Percentiles rank a stretch among this genome's conserved stretches.
phyloP scores from a whole-genome alignment of 1,140 invertebrate genomes.

The Drosophila chauvacae region DNA sequence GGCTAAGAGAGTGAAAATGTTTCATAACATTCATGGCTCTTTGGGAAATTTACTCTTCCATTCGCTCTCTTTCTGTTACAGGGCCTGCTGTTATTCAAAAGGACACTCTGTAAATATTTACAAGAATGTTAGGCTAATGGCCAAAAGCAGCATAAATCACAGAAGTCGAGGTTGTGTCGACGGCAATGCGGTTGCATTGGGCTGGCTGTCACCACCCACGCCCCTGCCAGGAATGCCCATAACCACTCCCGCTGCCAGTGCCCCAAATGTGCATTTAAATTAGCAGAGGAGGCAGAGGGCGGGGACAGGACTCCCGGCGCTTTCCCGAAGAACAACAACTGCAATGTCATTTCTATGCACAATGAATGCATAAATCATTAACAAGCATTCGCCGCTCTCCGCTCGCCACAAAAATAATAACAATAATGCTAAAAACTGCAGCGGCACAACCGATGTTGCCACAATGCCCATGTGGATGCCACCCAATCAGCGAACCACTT shows the following conservation, averaged over 20 bases:
- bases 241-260: slow-evolving; percentile 29
- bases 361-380: slow-evolving; percentile 81
- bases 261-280: slow-evolving; percentile 82
- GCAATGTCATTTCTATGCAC: slow-evolving; percentile 78
- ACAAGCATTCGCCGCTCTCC: slow-evolving; percentile 52
- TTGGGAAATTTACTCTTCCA: slow-evolving; percentile 60
- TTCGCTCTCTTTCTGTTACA: slow-evolving; percentile 1
- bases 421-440: slow-evolving; percentile 80
- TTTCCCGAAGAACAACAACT: slow-evolving; percentile 25
- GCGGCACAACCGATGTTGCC: slow-evolving; percentile 61
- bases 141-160: slow-evolving; percentile 50
- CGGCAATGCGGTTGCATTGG: slow-evolving; percentile 36
- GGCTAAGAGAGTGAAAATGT: neutral
- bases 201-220: slow-evolving; percentile 24
- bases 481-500: slow-evolving; percentile 37
- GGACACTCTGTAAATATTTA: slow-evolving; percentile 7
- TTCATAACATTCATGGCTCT: slow-evolving; percentile 36
- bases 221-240: no score
- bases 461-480: slow-evolving; percentile 69
- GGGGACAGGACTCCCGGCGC: neutral
- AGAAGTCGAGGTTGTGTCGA: slow-evolving; percentile 41
- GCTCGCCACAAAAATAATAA: slow-evolving; percentile 73
- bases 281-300: slow-evolving; percentile 32
- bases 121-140: slow-evolving; percentile 29
- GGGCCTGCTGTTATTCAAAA: neutral